Percentiles rank a stretch among this genome's conserved stretches.
Evolutionary conservation across 2,797 vertebrate species (phyloP).

Genomic region (Triplophysa yarkandensis): DNA sequence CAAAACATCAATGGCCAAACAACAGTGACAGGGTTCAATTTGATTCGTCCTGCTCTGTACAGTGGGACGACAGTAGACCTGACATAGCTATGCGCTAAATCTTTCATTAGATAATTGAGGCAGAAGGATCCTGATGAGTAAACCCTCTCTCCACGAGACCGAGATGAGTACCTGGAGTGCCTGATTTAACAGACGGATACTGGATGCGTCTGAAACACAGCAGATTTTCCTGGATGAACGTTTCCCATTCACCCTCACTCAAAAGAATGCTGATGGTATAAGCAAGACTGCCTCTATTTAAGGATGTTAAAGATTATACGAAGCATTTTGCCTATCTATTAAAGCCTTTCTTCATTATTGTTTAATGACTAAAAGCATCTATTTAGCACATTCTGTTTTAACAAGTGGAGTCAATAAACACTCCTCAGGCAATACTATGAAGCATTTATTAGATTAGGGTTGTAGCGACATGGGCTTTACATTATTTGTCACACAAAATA

Average conservation of each 20-base stretch:
- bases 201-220: not conserved
- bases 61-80: not conserved
- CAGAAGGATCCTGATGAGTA: constrained; percentile 37
- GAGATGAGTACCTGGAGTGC: constrained; percentile 24
- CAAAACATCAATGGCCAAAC: not conserved
- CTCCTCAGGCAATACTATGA: not conserved
- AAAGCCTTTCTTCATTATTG: constrained; percentile 47
- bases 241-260: constrained; percentile 24
- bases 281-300: constrained; percentile 54
- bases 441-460: constrained; percentile 9
- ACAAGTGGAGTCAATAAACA: constrained; percentile 1
- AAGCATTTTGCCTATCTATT: constrained; percentile 39
- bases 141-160: constrained; percentile 19
- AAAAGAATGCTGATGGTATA: constrained; percentile 19
- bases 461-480: not conserved
- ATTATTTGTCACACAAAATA: not conserved
- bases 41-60: constrained; percentile 17
- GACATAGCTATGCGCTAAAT: constrained; percentile 6
- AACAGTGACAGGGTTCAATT: constrained; percentile 13
- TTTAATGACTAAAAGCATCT: constrained; percentile 47
- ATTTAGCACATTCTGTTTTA: constrained; percentile 19
- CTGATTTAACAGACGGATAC: not conserved
- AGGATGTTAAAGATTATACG: constrained; percentile 49
- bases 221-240: constrained; percentile 24
- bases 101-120: constrained; percentile 18